These are phyloP conservation scores for Nudaria mundana DNA, from an alignment of 2,888 invertebrate species.

Conservation along the genomic window DNA sequence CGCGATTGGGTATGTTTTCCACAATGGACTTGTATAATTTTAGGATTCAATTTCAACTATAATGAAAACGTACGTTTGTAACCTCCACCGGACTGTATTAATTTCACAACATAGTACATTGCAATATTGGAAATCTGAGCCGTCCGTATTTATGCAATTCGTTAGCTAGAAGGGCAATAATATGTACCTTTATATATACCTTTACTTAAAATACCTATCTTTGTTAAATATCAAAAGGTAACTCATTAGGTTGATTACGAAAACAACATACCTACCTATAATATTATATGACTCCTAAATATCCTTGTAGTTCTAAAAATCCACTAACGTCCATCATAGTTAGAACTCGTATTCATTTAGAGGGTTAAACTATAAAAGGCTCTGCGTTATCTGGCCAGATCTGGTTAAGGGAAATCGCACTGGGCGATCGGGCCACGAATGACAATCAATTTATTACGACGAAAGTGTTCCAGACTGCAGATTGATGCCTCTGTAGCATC, in stretches of 20 bases:
- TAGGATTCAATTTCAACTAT: conserved; percentile 12
- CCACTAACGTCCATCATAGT: conserved; percentile 10
- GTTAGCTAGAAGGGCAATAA: background rate
- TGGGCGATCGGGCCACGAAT: conserved; percentile 52
- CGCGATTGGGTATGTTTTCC: too few relatives aligned
- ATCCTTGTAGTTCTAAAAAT: conserved; percentile 9
- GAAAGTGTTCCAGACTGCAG: conserved; percentile 73
- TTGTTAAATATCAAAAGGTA: too few relatives aligned
- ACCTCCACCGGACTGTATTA: conserved; percentile 19
- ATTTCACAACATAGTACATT: conserved; percentile 30
- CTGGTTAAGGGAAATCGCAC: conserved; percentile 48
- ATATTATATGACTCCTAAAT: background rate
- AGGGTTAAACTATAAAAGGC: conserved; percentile 10
- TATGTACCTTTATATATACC: conserved; percentile 2
- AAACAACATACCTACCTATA: conserved; percentile 5
- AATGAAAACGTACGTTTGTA: conserved; percentile 4
- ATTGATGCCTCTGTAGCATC: conserved; percentile 52
- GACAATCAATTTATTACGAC: conserved; percentile 63
- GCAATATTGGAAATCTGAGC: conserved; percentile 24
- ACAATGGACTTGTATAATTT: too few relatives aligned
- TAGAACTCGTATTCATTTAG: conserved; percentile 5
- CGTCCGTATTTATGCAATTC: conserved; percentile 22
- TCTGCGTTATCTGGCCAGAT: conserved; percentile 19
- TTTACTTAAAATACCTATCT: background rate
- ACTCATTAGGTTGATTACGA: too few relatives aligned